Evolutionary conservation across 2,797 vertebrate species (phyloP), one percentile per base, ranked within the genome.

Genomic region (Emydoidea blandingii): DNA sequence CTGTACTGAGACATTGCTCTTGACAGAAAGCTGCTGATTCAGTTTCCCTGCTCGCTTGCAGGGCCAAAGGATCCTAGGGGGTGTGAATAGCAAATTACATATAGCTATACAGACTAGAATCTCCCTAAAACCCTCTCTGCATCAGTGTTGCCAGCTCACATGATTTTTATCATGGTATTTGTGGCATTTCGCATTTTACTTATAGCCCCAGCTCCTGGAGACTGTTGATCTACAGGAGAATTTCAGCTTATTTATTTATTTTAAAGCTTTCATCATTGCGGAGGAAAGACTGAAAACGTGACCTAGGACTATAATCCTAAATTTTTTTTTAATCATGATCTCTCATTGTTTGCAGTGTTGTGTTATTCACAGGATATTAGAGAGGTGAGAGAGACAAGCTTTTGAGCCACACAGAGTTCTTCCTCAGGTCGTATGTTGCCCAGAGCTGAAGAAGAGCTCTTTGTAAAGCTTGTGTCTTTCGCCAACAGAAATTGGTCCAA

Each of bases 1-100:
- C 10, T 41, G 19, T 72, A 72, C n/a, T 37, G 21, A 41, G 65
- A 41, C 0, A 0, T 37, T 9, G 31, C 12, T 83, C 19, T 79
- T 86, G 90, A 59, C 88, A 88, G 6, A 44, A 80, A 52, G 23
- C 31, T 79, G 18, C 41, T 34, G 62, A 65, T 62, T 29, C 34
- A 10, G 62, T 65, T 65, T n/a, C 62, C 62, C 65, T 23, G 65
- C 10, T 72, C 1, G 65, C 10, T 72, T 72, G 21, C 18, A 21
- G 65, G n/a, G 9, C n/a, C 18, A 37, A 21, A 37, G 65, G 18
- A 68, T 37, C 18, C n/a, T 41, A 72, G 19, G 65, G 65, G 18
- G 9, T 41, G n/a, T 72, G 21, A 41, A 25, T 25, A 10, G n/a
- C 10, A 25, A 72, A 37, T 72, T 72, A 72, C 68, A 12, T 23